Evolutionary conservation across 1,140 invertebrate genomes (phyloP), one percentile per base, ranked within the genome.

Genomic region (Panulirus ornatus): DNA sequence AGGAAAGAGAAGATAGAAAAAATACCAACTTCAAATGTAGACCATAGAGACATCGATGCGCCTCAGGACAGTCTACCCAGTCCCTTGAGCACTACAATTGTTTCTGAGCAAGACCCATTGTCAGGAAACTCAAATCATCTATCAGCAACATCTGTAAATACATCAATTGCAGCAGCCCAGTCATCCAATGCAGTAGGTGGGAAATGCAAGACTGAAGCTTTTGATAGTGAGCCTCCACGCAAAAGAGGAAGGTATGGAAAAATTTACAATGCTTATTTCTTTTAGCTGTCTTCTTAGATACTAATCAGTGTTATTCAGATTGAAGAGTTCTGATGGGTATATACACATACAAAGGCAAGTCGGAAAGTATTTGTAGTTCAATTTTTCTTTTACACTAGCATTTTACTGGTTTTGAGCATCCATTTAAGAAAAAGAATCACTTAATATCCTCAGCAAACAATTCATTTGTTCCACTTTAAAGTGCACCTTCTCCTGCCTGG

Each of bases 1-100:
- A 66, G 87, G 38, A 89, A 89, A 54, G 87, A 89, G 36, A 89
- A 82, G 78, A 75, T 89, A 9, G 87, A 89, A 27, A 78, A 79
- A 58, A 11, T 78, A 6, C 44, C 47, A 1, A 34, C 51, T 1
- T 78, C 85, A 27, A 30, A 1, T 22, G n/a, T 54, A 40, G 75
- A 79, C 54, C 34, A 36, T 1, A 40, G 30, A 11, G 85, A 88
- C 27, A 36, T 81, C 19, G 71, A 87, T 30, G 42, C 42, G 30
- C 34, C 54, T 22, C 71, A 54, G 16, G 73, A 88, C 8, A 70
- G 75, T 66, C 76, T 79, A 5, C 73, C 34, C 16, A 79, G 51
- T 38, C 71, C 84, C 63, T 22, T 76, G 6, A 78, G 44, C 47
- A 75, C 44, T 27, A 16, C 84, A 38, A 58, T 82, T 82, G 51